A percentile compares a stretch with the other conserved stretches of the same genome.
Conservation (phyloP, 1,140 invertebrate genomes). For the Heliconius hermathena region DNA sequence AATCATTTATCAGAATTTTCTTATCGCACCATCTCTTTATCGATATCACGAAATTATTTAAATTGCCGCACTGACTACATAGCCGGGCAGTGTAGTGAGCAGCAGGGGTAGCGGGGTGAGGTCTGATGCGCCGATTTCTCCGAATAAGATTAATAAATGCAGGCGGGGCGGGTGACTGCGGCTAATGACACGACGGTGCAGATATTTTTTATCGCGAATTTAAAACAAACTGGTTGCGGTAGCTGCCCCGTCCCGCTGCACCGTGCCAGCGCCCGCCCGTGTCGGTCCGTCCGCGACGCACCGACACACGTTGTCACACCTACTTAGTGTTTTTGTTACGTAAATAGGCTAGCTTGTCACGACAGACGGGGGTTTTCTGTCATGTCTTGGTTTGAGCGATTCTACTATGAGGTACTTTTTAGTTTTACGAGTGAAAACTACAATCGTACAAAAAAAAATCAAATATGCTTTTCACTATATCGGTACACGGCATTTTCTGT, state of each 20-base stretch:
- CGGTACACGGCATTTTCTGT: neutral
- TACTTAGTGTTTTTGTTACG: constrained; percentile 41
- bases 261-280: constrained; percentile 51
- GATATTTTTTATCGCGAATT: constrained; percentile 78
- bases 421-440: neutral
- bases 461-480: neutral
- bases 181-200: constrained; percentile 78
- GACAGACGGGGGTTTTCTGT: constrained; percentile 24
- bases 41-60: constrained; percentile 37
- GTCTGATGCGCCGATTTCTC: constrained; percentile 73
- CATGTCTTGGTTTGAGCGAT: constrained; percentile 20
- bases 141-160: constrained; percentile 79
- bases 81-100: constrained; percentile 37
- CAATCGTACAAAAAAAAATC: neutral
- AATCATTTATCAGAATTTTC: neutral
- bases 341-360: constrained; percentile 36
- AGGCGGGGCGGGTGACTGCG: constrained; percentile 62
- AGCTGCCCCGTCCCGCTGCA: constrained; percentile 39
- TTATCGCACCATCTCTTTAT: constrained; percentile 20
- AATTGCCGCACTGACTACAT: constrained; percentile 40
- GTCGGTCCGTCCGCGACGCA: constrained; percentile 44
- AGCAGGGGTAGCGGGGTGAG: constrained; percentile 44
- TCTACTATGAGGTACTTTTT: neutral
- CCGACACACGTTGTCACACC: constrained; percentile 44
- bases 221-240: constrained; percentile 74